Conservation (phyloP, 2,888 invertebrate genomes). For the Epistrophella euchroma region DNA sequence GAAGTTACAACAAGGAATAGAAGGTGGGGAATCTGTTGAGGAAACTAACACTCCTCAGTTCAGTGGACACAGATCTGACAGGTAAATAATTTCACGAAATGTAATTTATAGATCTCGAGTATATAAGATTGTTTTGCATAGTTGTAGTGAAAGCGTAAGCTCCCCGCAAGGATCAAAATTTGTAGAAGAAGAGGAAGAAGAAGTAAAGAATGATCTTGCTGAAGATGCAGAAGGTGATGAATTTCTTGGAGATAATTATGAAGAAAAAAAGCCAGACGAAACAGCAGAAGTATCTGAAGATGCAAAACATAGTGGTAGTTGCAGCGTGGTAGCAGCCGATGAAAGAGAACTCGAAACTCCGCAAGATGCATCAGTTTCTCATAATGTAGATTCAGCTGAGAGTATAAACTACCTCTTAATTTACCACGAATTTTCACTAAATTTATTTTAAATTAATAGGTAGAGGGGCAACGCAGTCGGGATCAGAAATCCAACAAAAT, state of each 20-base stretch:
- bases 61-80: slow-evolving; percentile 80
- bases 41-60: slow-evolving; percentile 93
- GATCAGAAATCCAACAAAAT: slow-evolving; percentile 82
- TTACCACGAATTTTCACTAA: neutral
- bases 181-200: slow-evolving; percentile 84
- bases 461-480: slow-evolving; percentile 84
- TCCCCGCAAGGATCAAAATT: slow-evolving; percentile 91
- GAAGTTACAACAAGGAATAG: slow-evolving; percentile 79
- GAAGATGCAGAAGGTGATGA: slow-evolving; percentile 84
- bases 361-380: slow-evolving; percentile 72
- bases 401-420: slow-evolving; percentile 75
- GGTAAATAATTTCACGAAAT: slow-evolving; percentile 76
- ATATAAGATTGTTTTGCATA: slow-evolving; percentile 80
- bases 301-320: slow-evolving; percentile 43
- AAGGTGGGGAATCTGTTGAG: slow-evolving; percentile 84
- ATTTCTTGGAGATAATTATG: slow-evolving; percentile 52
- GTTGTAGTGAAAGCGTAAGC: slow-evolving; percentile 86
- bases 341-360: slow-evolving; percentile 56
- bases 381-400: slow-evolving; percentile 80
- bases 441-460: slow-evolving; percentile 59
- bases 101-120: neutral
- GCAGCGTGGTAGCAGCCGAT: slow-evolving; percentile 36
- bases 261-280: slow-evolving; percentile 59
- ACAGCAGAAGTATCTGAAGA: slow-evolving; percentile 49
- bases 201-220: slow-evolving; percentile 79